Evolutionary conservation across 2,888 invertebrate species (phyloP).

Genomic region (Cryptocheilus praepositus): DNA sequence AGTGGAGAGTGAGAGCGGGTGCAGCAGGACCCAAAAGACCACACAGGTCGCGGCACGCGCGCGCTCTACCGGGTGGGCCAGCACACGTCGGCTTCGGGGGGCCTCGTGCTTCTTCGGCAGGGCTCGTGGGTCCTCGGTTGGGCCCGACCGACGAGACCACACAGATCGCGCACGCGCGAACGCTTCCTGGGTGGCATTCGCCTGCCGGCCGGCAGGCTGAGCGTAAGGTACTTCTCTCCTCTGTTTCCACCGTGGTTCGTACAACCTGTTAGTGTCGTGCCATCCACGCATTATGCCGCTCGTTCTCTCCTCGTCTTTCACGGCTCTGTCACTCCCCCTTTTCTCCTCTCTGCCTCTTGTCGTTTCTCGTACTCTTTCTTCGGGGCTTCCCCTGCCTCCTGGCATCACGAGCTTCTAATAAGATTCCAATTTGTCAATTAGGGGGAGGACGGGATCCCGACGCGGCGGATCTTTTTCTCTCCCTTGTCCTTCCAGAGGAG

Average conservation of each 20-base stretch:
- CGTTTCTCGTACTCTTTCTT: slow-evolving; percentile 30
- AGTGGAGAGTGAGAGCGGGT: slow-evolving; percentile 33
- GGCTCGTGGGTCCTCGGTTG: slow-evolving; percentile 62
- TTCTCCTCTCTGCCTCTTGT: slow-evolving; percentile 23
- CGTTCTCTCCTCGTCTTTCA: slow-evolving; percentile 61
- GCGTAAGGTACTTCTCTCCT: slow-evolving; percentile 54
- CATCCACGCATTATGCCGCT: slow-evolving; percentile 68
- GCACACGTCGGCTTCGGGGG: slow-evolving; percentile 69
- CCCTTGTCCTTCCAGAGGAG: slow-evolving; percentile 22
- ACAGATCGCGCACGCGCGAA: slow-evolving; percentile 74
- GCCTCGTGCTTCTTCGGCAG: slow-evolving; percentile 58
- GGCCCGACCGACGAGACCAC: slow-evolving; percentile 69
- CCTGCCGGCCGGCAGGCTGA: slow-evolving; percentile 66
- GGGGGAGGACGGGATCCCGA: slow-evolving; percentile 74
- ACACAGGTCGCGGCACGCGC: slow-evolving; percentile 87
- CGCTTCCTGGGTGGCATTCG: slow-evolving; percentile 74
- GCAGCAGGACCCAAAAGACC: slow-evolving; percentile 75
- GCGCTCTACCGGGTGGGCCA: slow-evolving; percentile 78
- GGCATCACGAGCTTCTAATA: slow-evolving; percentile 75
- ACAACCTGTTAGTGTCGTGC: slow-evolving; percentile 73
- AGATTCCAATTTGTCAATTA: slow-evolving; percentile 85
- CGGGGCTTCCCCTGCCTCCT: slow-evolving; percentile 41
- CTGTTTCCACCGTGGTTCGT: slow-evolving; percentile 56
- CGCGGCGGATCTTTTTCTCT: slow-evolving; percentile 53
- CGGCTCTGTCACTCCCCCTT: slow-evolving; percentile 46